Evolutionary conservation across 2,113 vertebrate species (phyloP).

Genomic region (Microcebus griseorufus): DNA sequence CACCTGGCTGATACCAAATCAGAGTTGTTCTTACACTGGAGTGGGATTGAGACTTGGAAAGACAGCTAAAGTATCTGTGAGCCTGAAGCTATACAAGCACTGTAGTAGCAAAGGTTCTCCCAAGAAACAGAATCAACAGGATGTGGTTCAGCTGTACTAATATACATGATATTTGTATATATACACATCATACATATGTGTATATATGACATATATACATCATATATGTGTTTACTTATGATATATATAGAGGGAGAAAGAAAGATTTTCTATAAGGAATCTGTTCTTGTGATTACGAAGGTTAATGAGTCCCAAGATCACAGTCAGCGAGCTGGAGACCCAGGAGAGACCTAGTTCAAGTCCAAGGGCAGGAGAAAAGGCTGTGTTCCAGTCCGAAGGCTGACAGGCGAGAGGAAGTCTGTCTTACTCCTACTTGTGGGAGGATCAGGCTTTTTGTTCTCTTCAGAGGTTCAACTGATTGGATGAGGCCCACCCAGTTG

Average conservation of each 20-base stretch:
- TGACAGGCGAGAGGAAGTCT: background rate
- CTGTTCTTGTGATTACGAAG: background rate
- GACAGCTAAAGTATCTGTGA: background rate
- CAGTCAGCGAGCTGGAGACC: background rate
- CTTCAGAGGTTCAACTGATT: background rate
- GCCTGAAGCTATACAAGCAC: background rate
- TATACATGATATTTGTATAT: no score
- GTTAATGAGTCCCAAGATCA: background rate
- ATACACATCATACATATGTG: background rate
- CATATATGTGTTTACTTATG: background rate
- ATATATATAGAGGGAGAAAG: background rate
- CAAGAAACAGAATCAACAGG: background rate
- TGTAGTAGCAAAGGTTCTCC: background rate
- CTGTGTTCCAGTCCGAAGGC: background rate
- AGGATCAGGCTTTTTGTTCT: background rate
- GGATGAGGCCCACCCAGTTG: background rate
- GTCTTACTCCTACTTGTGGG: background rate
- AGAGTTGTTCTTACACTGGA: background rate
- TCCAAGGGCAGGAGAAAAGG: background rate
- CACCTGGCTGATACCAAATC: background rate
- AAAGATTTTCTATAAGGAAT: background rate
- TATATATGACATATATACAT: background rate
- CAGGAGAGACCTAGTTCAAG: background rate
- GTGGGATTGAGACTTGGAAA: background rate
- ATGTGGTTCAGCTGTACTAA: background rate